A percentile compares a stretch with the other conserved stretches of the same genome.
Evolutionary conservation across 2,888 invertebrate genomes (phyloP).

Genomic region (Fabriciana adippe): DNA sequence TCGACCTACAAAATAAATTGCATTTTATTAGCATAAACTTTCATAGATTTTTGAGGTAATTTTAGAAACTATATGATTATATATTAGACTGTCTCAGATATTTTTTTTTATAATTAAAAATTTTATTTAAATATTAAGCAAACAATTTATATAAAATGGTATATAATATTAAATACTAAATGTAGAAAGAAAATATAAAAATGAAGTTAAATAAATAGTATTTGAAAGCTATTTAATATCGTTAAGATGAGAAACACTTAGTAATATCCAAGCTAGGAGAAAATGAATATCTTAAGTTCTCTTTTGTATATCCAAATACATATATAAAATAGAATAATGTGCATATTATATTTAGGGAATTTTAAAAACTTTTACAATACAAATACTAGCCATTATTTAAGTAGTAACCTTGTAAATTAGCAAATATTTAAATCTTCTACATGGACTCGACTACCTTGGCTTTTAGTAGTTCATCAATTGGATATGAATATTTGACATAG

Average conservation of each 20-base stretch:
- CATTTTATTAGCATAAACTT: conserved; percentile 79
- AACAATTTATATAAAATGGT: not conserved
- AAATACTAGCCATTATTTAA: conserved; percentile 45
- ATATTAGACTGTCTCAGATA: conserved; percentile 3
- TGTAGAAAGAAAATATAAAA: no score
- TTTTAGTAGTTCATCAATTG: conserved; percentile 48
- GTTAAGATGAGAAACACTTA: no score
- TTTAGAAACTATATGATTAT: conserved; percentile 35
- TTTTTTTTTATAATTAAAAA: not conserved
- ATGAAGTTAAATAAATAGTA: no score
- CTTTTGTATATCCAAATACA: no score
- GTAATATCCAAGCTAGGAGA: no score
- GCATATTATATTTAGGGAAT: conserved; percentile 28
- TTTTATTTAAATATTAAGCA: not conserved
- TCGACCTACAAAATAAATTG: conserved; percentile 77
- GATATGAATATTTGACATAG: conserved; percentile 29
- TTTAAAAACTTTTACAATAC: conserved; percentile 39
- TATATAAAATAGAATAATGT: not conserved
- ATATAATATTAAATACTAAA: no score
- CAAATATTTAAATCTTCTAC: conserved; percentile 64
- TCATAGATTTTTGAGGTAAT: conserved; percentile 49
- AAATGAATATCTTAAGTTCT: no score
- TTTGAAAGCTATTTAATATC: no score
- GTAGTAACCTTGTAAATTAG: conserved; percentile 62
- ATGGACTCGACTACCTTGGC: conserved; percentile 63